Conservation (phyloP, 2,113 vertebrate species). For the Ardeotis arabs region DNA sequence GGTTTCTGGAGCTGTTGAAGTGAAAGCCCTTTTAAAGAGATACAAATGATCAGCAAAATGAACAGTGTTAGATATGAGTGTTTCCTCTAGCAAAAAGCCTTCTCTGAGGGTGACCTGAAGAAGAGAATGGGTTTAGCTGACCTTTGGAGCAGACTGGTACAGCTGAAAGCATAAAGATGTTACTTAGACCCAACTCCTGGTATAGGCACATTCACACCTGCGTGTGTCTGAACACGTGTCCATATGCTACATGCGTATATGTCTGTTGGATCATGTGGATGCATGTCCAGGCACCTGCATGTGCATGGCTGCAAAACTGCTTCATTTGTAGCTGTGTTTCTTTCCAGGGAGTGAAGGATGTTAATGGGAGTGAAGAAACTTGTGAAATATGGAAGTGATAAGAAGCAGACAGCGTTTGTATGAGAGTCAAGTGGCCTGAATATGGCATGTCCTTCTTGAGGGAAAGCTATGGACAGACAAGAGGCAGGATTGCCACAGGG, state of each 20-base stretch:
- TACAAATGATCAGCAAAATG: not conserved
- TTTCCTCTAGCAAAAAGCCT: not conserved
- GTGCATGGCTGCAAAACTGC: not conserved
- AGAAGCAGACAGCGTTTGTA: not conserved
- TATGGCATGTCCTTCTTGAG: not conserved
- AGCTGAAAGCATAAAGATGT: not conserved
- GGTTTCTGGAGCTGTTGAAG: not conserved
- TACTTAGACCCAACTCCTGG: not conserved
- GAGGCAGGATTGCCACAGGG: not conserved
- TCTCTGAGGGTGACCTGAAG: not conserved
- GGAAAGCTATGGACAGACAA: not conserved
- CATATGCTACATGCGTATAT: fast-evolving
- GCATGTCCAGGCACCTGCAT: not conserved
- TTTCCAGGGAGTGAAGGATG: not conserved
- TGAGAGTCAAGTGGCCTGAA: not conserved
- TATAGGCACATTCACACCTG: fast-evolving
- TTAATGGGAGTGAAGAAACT: not conserved
- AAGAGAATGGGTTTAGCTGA: not conserved
- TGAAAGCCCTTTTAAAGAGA: not conserved
- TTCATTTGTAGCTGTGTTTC: not conserved
- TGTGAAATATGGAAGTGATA: not conserved
- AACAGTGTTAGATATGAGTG: not conserved
- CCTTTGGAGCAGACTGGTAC: not conserved
- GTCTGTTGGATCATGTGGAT: not conserved
- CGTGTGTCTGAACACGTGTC: not conserved